Evolutionary conservation across 1,140 invertebrate species (phyloP).

Genomic region (Drosophila malerkotliana): DNA sequence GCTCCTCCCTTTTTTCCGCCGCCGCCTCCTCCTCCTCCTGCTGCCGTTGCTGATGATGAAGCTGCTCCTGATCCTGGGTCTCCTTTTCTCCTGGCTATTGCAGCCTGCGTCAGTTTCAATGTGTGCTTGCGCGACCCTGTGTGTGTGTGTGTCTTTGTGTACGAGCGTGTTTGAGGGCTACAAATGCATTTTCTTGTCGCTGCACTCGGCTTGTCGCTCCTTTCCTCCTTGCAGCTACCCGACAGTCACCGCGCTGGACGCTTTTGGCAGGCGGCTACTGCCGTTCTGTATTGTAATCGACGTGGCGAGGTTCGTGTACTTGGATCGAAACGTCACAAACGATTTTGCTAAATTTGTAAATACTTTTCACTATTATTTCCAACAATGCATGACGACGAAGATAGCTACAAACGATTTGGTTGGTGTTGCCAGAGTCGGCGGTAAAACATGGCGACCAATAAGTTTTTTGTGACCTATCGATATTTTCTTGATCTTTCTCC

Average conservation of each 20-base stretch:
- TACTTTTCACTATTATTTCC: constrained; percentile 47
- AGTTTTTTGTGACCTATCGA: background rate
- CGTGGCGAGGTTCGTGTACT: constrained; percentile 28
- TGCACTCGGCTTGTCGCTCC: constrained; percentile 67
- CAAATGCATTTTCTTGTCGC: constrained; percentile 79
- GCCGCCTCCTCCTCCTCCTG: constrained; percentile 44
- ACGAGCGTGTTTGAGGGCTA: constrained; percentile 45
- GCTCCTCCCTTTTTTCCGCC: constrained; percentile 34
- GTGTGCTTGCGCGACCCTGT: constrained; percentile 12
- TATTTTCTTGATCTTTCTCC: background rate
- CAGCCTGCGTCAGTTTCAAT: constrained; percentile 27
- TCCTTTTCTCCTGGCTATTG: constrained; percentile 43
- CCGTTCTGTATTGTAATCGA: constrained; percentile 20
- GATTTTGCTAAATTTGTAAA: constrained; percentile 52
- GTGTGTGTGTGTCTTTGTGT: constrained; percentile 44
- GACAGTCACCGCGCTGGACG: constrained; percentile 35
- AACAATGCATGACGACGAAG: constrained; percentile 1
- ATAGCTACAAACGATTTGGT: background rate
- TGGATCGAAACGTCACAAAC: constrained; percentile 44
- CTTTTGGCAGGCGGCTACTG: constrained; percentile 38
- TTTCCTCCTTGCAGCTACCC: constrained; percentile 16
- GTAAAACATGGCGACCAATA: background rate
- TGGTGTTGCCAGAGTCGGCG: background rate
- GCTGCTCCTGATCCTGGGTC: constrained; percentile 10
- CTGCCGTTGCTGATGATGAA: constrained; percentile 31